These are phyloP conservation scores for Geococcyx californianus DNA, from an alignment of 2,113 vertebrate species.

Conservation along the genomic window DNA sequence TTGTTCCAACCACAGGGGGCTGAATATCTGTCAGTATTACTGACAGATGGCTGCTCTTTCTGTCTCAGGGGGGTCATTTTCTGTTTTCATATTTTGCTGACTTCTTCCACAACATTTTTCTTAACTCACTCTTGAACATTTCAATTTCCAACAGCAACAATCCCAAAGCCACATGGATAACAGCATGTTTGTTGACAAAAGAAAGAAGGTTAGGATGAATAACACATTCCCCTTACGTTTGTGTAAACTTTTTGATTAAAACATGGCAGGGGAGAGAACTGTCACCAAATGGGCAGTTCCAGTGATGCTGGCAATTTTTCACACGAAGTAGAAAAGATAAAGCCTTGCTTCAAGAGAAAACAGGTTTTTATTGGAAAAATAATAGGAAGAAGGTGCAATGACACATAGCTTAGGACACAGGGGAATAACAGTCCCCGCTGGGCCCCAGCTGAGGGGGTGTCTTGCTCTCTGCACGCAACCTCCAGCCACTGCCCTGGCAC, in stretches of 20 bases:
- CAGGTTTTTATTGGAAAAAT: background rate
- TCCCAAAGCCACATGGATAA: background rate
- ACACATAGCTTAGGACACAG: background rate
- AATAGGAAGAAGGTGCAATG: background rate
- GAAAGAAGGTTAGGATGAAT: background rate
- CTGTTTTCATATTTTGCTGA: slow-evolving; percentile 1
- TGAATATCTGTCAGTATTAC: background rate
- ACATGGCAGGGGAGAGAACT: background rate
- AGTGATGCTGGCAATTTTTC: background rate
- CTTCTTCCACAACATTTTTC: background rate
- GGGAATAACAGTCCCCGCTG: background rate
- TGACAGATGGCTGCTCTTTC: background rate
- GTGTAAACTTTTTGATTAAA: slow-evolving; percentile 39
- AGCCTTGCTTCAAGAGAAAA: background rate
- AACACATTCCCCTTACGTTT: background rate
- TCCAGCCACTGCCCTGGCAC: background rate
- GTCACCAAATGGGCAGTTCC: background rate
- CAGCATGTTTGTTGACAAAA: slow-evolving; percentile 1
- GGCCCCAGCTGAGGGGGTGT: background rate
- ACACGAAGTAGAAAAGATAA: background rate
- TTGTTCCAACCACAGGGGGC: background rate
- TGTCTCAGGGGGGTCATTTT: background rate
- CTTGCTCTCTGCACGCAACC: rapidly evolving
- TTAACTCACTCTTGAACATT: slow-evolving; percentile 10
- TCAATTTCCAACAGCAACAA: slow-evolving; percentile 9